Percentiles rank a stretch among this genome's conserved stretches.
phyloP scores from a whole-genome alignment of 2,113 vertebrate species.

The Rhombomys opimus region DNA sequence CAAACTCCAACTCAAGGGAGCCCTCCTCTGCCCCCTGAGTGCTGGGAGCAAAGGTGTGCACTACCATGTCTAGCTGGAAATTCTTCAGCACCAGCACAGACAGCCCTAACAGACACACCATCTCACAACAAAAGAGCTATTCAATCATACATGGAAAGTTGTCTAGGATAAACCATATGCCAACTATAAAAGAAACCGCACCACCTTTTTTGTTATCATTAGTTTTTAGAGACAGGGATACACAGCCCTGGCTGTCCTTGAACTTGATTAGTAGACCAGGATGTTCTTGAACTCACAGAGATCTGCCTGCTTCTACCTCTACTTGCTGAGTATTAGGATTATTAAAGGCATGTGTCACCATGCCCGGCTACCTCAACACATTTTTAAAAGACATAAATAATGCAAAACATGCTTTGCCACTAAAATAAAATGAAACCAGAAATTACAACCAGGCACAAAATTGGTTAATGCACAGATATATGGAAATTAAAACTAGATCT shows the following conservation, averaged over 20 bases:
- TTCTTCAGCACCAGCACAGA: not conserved
- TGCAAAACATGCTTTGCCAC: not conserved
- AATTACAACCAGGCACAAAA: constrained; percentile 11
- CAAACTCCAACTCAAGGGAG: not conserved
- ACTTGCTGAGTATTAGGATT: not conserved
- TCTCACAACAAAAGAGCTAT: not conserved
- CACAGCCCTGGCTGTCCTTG: not conserved
- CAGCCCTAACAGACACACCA: not conserved
- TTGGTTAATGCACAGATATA: not conserved
- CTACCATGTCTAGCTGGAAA: not conserved
- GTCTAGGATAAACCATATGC: not conserved
- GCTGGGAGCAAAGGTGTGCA: not conserved
- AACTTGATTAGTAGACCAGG: not conserved
- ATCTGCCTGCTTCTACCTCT: not conserved
- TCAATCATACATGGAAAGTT: not conserved
- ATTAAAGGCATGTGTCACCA: not conserved
- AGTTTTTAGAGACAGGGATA: not conserved
- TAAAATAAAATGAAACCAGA: not conserved
- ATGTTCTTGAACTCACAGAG: not conserved
- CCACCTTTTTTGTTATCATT: not conserved
- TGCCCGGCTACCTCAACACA: not conserved
- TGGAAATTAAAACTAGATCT: not conserved
- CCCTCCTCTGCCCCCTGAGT: not conserved
- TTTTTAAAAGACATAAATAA: constrained; percentile 19
- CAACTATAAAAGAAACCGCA: not conserved